phyloP scores from a whole-genome alignment of 2,113 vertebrate species.

The Corvus hawaiiensis region DNA sequence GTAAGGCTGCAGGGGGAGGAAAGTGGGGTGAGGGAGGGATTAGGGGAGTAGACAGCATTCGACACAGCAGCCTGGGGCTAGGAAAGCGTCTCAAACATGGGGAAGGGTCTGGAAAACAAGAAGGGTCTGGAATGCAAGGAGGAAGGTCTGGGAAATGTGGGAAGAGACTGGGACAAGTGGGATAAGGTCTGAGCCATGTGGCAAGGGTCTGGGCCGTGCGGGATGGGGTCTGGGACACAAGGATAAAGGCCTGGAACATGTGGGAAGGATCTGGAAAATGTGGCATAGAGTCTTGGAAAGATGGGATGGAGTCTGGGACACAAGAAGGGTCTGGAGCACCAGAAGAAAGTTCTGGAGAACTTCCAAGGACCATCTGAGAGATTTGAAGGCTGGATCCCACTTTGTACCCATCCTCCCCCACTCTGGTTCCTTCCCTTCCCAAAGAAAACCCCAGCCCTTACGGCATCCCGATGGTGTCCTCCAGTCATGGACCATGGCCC shows the following conservation, averaged over 20 bases:
- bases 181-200: background rate
- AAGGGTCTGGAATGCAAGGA: background rate
- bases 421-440: background rate
- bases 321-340: background rate
- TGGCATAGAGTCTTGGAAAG: background rate
- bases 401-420: background rate
- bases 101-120: background rate
- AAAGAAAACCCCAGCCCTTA: constrained; percentile 23
- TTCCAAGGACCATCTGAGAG: background rate
- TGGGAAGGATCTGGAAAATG: background rate
- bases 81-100: background rate
- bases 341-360: background rate
- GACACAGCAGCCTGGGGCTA: background rate
- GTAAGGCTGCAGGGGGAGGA: background rate
- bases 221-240: background rate
- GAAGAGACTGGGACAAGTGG: background rate
- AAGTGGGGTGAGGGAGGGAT: background rate
- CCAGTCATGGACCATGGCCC: constrained; percentile 67
- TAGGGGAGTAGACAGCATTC: background rate
- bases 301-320: background rate
- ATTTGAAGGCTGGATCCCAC: background rate
- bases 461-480: constrained; percentile 61
- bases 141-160: background rate
- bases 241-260: background rate
- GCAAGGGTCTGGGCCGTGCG: background rate